Conservation (phyloP, 2,797 vertebrate species). For the Eospalax fontanierii region DNA sequence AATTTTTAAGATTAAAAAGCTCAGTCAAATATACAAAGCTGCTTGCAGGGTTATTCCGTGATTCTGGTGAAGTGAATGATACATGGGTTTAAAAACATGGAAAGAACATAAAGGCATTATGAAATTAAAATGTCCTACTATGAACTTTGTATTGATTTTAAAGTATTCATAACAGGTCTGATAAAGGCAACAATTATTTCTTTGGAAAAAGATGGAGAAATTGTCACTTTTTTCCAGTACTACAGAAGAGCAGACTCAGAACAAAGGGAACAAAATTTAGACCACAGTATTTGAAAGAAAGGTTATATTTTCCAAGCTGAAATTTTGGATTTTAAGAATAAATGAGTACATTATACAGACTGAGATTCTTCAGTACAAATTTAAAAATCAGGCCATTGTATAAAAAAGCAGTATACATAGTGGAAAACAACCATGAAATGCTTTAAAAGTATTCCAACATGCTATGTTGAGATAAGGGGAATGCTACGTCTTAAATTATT, state of each 20-base stretch:
- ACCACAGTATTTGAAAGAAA: background rate
- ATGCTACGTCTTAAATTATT: background rate
- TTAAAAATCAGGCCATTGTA: background rate
- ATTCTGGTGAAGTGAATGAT: background rate
- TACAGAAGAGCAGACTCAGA: background rate
- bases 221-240: background rate
- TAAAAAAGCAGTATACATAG: background rate
- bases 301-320: background rate
- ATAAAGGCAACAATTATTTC: background rate
- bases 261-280: background rate
- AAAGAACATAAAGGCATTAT: background rate
- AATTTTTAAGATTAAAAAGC: background rate
- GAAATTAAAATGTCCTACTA: background rate
- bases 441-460: slow-evolving; percentile 16
- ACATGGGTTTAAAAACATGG: background rate
- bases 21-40: background rate
- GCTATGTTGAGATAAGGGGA: background rate
- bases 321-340: slow-evolving; percentile 67
- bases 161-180: background rate
- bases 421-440: background rate
- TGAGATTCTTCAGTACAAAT: background rate
- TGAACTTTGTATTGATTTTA: background rate
- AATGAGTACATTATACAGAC: background rate
- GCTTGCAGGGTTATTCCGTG: background rate
- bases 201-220: background rate